Base-by-base conservation (phyloP, 2,888 invertebrate species). In the Xestia c-nigrum region DNA sequence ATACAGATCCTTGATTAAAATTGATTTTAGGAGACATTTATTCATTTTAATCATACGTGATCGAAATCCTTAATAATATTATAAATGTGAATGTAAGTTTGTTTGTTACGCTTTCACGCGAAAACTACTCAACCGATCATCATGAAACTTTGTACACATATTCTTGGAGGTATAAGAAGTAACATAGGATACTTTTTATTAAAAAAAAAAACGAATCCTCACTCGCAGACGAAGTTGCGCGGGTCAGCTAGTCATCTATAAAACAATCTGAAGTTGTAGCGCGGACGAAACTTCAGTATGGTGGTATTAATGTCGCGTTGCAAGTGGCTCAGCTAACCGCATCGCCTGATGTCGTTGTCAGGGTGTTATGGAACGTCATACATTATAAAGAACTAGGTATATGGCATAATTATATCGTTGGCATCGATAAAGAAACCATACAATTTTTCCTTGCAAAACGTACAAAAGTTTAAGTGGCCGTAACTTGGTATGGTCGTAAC, bases 401-500 rank as follows among this genome's bases (percentile, higher is more conserved):
- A 61, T 1, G 31, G 40, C 31, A 47, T 16, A 55, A 47, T 16
- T 47, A 38, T 67, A 65, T 50, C 16, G 31, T 68, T n/a, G 2
- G 40, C 12, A 38, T 46, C 68, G 3, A 59, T 68, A 67, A 52
- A 70, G 5, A 52, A 50, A 65, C 31, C 31, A 80, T 71, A 57
- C 21, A 59, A 74, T 43, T 72, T 70, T 78, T 57, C 57, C 40
- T 38, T 59, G 19, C 16, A 67, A 59, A 74, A 57, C 19, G 38
- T 64, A 55, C 47, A 55, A 64, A 72, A 80, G 47, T 84, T 84
- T 74, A 68, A 71, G 80, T 59, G 67, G 46, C 43, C 38, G 43
- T 74, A 64, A 74, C 71, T 68, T 71, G 43, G 40, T 64, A 55
- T 43, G 47, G 47, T 74, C 80, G 63, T 80, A 84, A 84, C 63